Base-by-base conservation (phyloP, 2,888 invertebrate genomes). In the Tridacna gigas region DNA sequence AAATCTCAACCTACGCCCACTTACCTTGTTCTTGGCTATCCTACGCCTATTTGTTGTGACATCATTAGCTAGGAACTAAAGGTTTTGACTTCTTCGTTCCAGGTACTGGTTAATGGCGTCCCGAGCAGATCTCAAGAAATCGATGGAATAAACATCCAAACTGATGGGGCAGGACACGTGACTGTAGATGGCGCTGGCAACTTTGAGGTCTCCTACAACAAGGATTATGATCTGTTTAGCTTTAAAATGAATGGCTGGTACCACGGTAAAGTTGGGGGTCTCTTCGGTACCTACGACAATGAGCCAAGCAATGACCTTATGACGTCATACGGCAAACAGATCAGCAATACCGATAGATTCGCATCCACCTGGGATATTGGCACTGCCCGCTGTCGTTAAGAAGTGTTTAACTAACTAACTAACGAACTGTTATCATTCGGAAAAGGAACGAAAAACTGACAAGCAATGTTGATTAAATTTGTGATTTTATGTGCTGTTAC, bases 271-370 rank as follows among this genome's bases (percentile, higher is more conserved):
- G 97, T 97, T 0, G 97, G 97, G 0, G 98, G 98, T 0, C 95
- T 99, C 0, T 96, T 98, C 80, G 98, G 98, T 25, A 98, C 98
- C 0, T 97, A 97, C 96, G 97, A 98, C 95, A 97, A 98, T 94
- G 98, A 99, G 93, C 97, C 96, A 4, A 96, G 96, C 91, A 97
- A 98, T 94, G 98, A 98, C 93, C 96, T 96, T 71, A 96, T 96
- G 51, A 96, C 96, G 4, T 96, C 97, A 0, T 96, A 96, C 90
- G 96, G 96, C 77, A 92, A 95, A 0, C 78, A 77, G n/a, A 94
- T 95, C n/a, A 94, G 94, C 25, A 96, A 96, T 0, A 96, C 96
- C 85, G 96, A 96, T 51, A 96, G 97, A 65, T 97, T 98, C 90
- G 97, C 96, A 47, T 97, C 97, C 94, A 96, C 97, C 0, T 98